phyloP scores from a whole-genome alignment of 2,888 invertebrate genomes.

The Patella depressa region DNA sequence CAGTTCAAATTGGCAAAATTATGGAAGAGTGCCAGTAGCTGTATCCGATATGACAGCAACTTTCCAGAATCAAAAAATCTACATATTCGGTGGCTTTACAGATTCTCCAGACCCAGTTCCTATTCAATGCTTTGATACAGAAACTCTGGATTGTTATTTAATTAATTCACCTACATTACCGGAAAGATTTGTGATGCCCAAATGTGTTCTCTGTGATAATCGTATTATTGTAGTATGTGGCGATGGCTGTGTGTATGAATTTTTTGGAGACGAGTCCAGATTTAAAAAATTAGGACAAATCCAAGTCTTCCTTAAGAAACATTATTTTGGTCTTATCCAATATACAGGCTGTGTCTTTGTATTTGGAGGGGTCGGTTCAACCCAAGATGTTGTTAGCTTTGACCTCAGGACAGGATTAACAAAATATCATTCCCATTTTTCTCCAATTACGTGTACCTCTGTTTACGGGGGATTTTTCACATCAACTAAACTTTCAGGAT shows the following conservation, averaged over 20 bases:
- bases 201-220: neutral
- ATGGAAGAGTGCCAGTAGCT: neutral
- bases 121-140: conserved; percentile 3
- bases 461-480: neutral
- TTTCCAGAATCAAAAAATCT: neutral
- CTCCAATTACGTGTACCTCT: neutral
- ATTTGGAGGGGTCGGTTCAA: neutral
- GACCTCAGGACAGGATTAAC: neutral
- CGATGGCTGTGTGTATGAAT: neutral
- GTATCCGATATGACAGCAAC: neutral
- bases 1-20: neutral
- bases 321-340: neutral
- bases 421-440: neutral
- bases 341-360: neutral
- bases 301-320: neutral
- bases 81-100: neutral
- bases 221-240: neutral
- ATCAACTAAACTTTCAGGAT: neutral
- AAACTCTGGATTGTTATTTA: neutral
- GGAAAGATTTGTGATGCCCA: neutral
- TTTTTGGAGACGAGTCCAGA: neutral
- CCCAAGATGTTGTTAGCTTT: neutral
- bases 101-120: neutral
- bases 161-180: neutral
- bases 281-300: neutral